Evolutionary conservation across 2,113 vertebrate genomes (phyloP), one percentile per base, ranked within the genome.

Genomic region (Semnornis frantzii): DNA sequence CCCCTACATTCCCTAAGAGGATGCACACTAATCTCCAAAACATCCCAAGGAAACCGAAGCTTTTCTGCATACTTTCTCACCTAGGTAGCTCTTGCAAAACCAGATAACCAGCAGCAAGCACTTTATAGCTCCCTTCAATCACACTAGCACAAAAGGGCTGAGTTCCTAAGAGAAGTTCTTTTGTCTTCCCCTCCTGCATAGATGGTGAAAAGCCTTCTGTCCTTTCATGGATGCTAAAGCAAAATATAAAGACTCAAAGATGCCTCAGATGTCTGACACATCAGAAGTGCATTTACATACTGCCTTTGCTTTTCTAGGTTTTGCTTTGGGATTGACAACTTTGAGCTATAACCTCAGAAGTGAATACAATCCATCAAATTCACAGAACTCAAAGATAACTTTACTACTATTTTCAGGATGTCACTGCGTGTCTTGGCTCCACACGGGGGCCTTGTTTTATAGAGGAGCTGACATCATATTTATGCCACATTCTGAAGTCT

Each of bases 401-500:
- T 91, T 69, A 78, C 27, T 59, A 46, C 69, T 84, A 5, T 77
- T 81, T 90, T 64, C 27, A 66, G 62, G 30, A 69, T 57, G 30
- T 64, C 69, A 92, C 34, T 59, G 23, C 60, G 77, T 64, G 44
- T 79, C 30, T 94, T 89, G 70, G 76, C 17, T 86, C 73, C 70
- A 92, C 62, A 81, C 28, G 28, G 54, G 52, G 74, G 39, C 24
- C 86, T 87, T 92, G 58, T 84, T 90, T 92, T 83, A 81, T 76
- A 75, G 88, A 88, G 83, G 90, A 85, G 59, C 21, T 82, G 44
- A 79, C 70, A 84, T 25, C 62, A 58, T 69, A 89, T 92, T 93
- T 94, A 72, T 3, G 20, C 63, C 63, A 90, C 73, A 89, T 79
- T 92, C 70, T 92, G 55, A 90, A 95, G 88, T 94, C 77, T 92